A percentile compares a stretch with the other conserved stretches of the same genome.
phyloP scores from a whole-genome alignment of 92 coral and sea anemone species.

The Bergia sp. region DNA sequence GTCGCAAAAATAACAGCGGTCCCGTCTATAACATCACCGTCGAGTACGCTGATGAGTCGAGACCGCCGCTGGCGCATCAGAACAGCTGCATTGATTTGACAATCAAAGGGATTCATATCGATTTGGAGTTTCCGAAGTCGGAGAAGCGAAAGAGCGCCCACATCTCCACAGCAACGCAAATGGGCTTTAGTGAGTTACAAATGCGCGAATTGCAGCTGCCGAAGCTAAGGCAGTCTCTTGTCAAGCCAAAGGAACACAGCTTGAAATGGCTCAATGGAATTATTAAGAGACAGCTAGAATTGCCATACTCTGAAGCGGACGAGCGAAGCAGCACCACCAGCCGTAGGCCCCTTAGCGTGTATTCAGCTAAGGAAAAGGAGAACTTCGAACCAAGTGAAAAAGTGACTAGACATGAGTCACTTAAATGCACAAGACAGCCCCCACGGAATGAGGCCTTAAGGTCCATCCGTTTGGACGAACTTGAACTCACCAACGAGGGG shows the following conservation, averaged over 20 bases:
- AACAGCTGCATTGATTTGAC: constrained; percentile 81
- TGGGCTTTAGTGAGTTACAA: constrained; percentile 58
- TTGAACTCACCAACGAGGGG: constrained; percentile 34
- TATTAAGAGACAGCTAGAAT: constrained; percentile 68
- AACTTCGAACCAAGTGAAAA: constrained; percentile 74
- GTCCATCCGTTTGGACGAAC: background rate
- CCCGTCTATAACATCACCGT: constrained; percentile 71
- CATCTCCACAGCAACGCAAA: constrained; percentile 61
- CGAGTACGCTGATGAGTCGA: constrained; percentile 73
- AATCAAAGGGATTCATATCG: constrained; percentile 82
- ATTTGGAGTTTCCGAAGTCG: constrained; percentile 70
- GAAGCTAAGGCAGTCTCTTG: constrained; percentile 5
- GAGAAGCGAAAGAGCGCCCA: constrained; percentile 62
- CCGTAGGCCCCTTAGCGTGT: constrained; percentile 57
- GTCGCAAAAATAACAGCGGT: constrained; percentile 59
- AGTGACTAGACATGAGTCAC: constrained; percentile 60
- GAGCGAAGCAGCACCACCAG: constrained; percentile 43
- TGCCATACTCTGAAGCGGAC: constrained; percentile 51
- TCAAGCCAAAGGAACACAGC: constrained; percentile 68
- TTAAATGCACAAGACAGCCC: constrained; percentile 49
- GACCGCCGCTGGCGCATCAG: constrained; percentile 54
- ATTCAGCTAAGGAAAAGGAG: constrained; percentile 71
- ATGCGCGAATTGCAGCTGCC: constrained; percentile 74
- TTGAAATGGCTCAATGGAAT: constrained; percentile 81
- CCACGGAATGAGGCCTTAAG: constrained; percentile 19